phyloP scores from a whole-genome alignment of 2,113 vertebrate genomes.

The Myotis brandtii region DNA sequence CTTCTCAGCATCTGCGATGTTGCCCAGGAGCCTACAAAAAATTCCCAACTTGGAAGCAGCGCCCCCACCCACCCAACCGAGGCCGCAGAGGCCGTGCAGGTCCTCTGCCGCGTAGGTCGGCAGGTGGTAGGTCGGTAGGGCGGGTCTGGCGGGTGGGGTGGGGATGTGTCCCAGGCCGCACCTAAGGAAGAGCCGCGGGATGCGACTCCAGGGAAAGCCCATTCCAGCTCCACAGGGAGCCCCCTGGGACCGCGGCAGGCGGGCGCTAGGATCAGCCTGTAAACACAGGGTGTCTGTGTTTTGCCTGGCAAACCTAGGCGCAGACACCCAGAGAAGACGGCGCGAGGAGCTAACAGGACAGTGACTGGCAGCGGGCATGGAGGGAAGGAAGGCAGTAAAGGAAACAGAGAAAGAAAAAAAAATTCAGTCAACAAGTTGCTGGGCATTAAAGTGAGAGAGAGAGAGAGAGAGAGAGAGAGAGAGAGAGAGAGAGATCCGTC shows the following conservation, averaged over 20 bases:
- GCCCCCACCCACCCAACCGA: background rate
- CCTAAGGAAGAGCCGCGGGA: background rate
- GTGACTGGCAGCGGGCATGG: too few relatives aligned
- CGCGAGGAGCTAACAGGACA: accelerated
- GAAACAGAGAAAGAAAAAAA: too few relatives aligned
- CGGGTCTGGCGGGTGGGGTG: background rate
- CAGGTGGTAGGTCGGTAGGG: too few relatives aligned
- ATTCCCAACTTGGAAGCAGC: background rate
- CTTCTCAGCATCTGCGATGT: background rate
- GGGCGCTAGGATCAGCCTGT: background rate
- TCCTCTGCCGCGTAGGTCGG: too few relatives aligned
- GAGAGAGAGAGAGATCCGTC: too few relatives aligned
- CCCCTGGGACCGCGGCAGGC: accelerated
- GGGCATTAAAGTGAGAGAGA: too few relatives aligned
- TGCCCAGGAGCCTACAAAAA: background rate
- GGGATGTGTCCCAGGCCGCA: background rate
- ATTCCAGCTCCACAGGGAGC: background rate
- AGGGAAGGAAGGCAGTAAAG: too few relatives aligned
- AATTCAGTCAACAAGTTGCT: background rate
- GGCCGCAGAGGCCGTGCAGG: background rate
- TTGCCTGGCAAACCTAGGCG: background rate
- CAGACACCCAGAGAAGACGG: too few relatives aligned
- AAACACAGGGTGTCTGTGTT: background rate
- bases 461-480: too few relatives aligned
- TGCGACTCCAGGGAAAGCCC: background rate